Evolutionary conservation across 2,797 vertebrate genomes (phyloP).

Genomic region (Tolypeutes matacus): DNA sequence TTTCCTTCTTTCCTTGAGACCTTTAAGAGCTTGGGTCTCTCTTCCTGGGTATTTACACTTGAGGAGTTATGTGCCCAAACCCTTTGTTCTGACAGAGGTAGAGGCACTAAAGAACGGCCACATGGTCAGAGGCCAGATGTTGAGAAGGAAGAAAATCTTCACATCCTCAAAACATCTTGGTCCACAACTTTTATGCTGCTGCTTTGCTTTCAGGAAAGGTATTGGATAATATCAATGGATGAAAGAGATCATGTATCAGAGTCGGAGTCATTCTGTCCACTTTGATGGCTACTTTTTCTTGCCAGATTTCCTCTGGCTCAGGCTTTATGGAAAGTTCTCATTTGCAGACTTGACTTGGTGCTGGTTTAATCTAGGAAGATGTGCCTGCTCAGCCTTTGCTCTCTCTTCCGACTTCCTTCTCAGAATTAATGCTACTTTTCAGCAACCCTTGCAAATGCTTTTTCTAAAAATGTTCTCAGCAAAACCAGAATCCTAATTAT

Average conservation of each 20-base stretch:
- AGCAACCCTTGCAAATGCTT: constrained; percentile 67
- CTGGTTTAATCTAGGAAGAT: background rate
- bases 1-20: background rate
- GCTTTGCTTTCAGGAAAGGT: background rate
- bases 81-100: background rate
- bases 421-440: constrained; percentile 64
- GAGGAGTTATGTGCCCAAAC: background rate
- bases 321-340: background rate
- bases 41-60: background rate
- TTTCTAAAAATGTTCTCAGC: constrained; percentile 74
- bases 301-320: background rate
- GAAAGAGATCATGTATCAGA: background rate
- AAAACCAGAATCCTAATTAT: constrained; percentile 76
- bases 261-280: background rate
- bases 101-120: constrained; percentile 1
- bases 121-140: background rate
- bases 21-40: background rate
- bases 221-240: too few relatives aligned
- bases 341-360: background rate
- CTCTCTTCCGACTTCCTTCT: constrained; percentile 57
- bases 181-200: background rate
- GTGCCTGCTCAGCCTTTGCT: background rate
- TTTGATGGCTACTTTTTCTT: background rate
- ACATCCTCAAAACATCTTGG: background rate
- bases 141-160: constrained; percentile 50